Percentiles rank a stretch among this genome's conserved stretches.
phyloP scores from a whole-genome alignment of 2,797 vertebrate genomes.

The Pangasius krempfi region DNA sequence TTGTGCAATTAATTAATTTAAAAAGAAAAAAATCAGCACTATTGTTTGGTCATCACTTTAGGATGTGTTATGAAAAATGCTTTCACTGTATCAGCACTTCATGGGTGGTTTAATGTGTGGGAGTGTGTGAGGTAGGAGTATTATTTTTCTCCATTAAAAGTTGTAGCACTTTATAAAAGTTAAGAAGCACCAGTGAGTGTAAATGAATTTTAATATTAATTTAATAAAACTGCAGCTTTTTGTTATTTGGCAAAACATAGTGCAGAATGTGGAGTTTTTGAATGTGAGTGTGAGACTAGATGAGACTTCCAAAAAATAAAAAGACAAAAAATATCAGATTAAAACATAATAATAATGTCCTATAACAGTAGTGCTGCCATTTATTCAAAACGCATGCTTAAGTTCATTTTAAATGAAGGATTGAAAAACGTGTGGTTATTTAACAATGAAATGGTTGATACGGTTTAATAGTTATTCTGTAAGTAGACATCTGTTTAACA shows the following conservation, averaged over 20 bases:
- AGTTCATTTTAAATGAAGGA: background rate
- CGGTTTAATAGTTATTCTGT: background rate
- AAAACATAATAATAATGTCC: background rate
- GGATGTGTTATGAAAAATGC: background rate
- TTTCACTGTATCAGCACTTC: constrained; percentile 23
- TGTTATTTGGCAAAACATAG: background rate
- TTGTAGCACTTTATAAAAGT: background rate
- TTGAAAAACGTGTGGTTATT: background rate
- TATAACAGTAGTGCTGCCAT: background rate
- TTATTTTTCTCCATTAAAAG: constrained; percentile 19
- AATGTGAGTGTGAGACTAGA: too few species aligned
- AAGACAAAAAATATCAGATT: background rate
- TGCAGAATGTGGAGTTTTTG: background rate
- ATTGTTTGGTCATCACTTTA: constrained; percentile 19
- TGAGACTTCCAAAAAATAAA: background rate
- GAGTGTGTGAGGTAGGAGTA: background rate
- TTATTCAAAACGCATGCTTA: background rate
- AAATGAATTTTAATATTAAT: constrained; percentile 3
- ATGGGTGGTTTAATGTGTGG: constrained; percentile 18
- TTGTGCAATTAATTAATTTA: background rate
- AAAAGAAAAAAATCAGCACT: background rate
- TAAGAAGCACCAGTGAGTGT: background rate
- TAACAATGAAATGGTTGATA: background rate
- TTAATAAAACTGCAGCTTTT: constrained; percentile 9
- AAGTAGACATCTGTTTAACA: background rate